Evolutionary conservation across 2,113 vertebrate genomes (phyloP), one percentile per base, ranked within the genome.

Genomic region (Dasyornis broadbenti): DNA sequence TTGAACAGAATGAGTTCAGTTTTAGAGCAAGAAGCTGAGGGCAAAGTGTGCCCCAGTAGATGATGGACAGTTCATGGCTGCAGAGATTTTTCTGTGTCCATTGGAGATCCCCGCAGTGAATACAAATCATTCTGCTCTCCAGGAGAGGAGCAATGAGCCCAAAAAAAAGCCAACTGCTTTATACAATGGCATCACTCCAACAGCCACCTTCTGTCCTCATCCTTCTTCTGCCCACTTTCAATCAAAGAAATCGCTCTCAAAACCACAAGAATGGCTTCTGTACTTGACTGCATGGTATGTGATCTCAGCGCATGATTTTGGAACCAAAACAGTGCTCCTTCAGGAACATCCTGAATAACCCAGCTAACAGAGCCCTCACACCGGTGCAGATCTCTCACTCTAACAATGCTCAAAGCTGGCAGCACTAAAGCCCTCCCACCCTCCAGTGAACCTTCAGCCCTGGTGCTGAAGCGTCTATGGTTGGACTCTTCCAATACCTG

Each of bases 401-500:
- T 28, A 19, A 50, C 7, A 7, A 19, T 35, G 79, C 52, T 33
- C n/a, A 18, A 19, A 50, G 79, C 35, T n/a, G 24, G 57, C 68
- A 63, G 21, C 33, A 45, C 72, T 28, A 33, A 60, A 69, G 23
- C 73, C 47, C 56, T 68, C 54, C 31, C 10, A 2, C 4, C 7
- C 8, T 7, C 3, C 52, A 33, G 39, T 6, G 31, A 65, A 73
- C 24, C 56, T 54, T 27, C 63, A 80, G 45, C 28, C 37, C 28
- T 19, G 19, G 18, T 26, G 28, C 71, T 33, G 19, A 53, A 61
- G 18, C 2, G 20, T 0, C 0, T 14, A 5, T 1, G 17, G 65
- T 24, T 1, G 2, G 37, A 24, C 13, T n/a, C 26, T 21, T 37
- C 21, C 59, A 44, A 18, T 98, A 99, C 99, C 99, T 98, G 81